A percentile compares a stretch with the other conserved stretches of the same genome.
Evolutionary conservation across 2,113 vertebrate genomes (phyloP).

Genomic region (Urocolius indicus): DNA sequence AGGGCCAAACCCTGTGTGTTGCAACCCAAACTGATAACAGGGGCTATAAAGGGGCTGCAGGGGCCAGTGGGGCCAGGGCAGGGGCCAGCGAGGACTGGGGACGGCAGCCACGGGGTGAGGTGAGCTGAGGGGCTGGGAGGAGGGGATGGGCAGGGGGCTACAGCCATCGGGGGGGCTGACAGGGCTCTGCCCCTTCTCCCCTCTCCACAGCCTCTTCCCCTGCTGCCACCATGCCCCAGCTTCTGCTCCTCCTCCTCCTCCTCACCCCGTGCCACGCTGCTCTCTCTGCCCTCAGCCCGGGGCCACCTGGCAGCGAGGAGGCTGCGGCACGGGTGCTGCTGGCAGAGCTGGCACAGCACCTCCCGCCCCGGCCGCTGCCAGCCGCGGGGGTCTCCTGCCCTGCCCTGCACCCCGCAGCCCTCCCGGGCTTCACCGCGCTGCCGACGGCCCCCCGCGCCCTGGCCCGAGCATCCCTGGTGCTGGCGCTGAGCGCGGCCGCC

Average conservation of each 20-base stretch:
- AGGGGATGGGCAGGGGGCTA: rapidly evolving
- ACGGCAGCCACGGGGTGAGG: neutral
- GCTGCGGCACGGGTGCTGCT: neutral
- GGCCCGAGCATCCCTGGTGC: slow-evolving; percentile 79
- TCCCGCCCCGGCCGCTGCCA: rapidly evolving
- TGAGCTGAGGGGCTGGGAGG: neutral
- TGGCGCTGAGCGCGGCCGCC: slow-evolving; percentile 76
- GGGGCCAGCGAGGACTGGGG: neutral
- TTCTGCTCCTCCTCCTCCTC: slow-evolving; percentile 12
- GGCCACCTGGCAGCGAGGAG: rapidly evolving
- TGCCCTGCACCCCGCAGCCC: slow-evolving; percentile 68
- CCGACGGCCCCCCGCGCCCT: slow-evolving; percentile 73
- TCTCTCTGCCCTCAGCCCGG: rapidly evolving
- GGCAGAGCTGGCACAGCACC: rapidly evolving
- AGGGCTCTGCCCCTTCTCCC: neutral
- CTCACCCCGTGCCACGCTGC: neutral
- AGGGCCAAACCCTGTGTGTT: neutral
- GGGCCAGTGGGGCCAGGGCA: rapidly evolving
- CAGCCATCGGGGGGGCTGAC: rapidly evolving
- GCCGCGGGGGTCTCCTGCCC: slow-evolving; percentile 69
- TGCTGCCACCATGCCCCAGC: neutral
- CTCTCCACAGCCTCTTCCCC: neutral
- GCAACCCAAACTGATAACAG: neutral
- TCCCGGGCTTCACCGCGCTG: slow-evolving; percentile 70
- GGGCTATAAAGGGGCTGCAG: neutral